Evolutionary conservation across 2,888 invertebrate species (phyloP), one percentile per base, ranked within the genome.

Genomic region (Pseudococcus longispinus): DNA sequence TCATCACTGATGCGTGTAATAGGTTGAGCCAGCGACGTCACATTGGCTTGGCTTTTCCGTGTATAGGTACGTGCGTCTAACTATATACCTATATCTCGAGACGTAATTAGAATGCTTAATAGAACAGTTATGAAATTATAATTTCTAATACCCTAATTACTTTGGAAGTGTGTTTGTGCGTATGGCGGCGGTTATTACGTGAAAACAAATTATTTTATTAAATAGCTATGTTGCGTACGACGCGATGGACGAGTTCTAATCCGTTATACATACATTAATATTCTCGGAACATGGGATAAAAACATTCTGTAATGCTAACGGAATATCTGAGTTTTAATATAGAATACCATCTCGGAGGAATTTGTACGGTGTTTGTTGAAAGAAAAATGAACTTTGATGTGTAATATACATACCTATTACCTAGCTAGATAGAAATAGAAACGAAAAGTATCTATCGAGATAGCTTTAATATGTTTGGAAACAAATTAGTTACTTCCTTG

Each of bases 121-220:
- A 37, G 74, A 74, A 74, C 74, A 74, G 37, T 74, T 74, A 74
- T 74, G 74, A 74, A 74, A 74, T 74, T 74, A 32, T 74, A 74
- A 74, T 74, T 74, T 74, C 74, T 74, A 74, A 74, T 74, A 32
- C 26, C 37, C 29, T 74, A 74, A 32, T 26, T 65, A 65, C 65
- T 26, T 65, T 51, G 23, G 29, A 29, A 70, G 70, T 70, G 29
- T 70, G 70, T 29, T 29, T 70, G 29, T 70, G 29, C 70, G 29
- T 29, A 29, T 26, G 9, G 37, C 9, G 37, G 37, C 9, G 29
- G 26, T 29, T 70, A 70, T 70, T 26, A 70, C 70, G 20, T 26
- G 70, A 70, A 70, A 70, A 70, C 29, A 70, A 70, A 70, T 70
- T 70, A 70, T 29, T 70, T 70, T 70, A 70, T 70, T 26, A 70